Percentiles rank a stretch among this genome's conserved stretches.
Conservation (phyloP, 2,113 vertebrate species). For the Brachypodius melanocephalos region DNA sequence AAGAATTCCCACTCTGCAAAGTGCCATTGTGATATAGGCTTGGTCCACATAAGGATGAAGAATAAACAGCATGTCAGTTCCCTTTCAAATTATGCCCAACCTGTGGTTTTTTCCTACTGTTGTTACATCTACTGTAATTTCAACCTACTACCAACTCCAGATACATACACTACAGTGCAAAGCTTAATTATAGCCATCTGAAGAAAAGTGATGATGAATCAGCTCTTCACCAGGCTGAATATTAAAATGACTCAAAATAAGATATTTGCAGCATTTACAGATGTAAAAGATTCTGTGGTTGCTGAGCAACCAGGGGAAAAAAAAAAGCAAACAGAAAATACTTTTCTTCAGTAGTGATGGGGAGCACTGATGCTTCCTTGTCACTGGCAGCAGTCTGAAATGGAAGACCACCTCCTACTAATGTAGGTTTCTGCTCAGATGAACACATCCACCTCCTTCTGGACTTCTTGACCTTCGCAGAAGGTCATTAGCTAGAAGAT, state of each 20-base stretch:
- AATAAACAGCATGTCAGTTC: background rate
- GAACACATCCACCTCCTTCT: background rate
- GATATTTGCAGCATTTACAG: slow-evolving; percentile 54
- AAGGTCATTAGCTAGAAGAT: background rate
- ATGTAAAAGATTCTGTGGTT: slow-evolving; percentile 63
- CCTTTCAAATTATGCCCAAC: background rate
- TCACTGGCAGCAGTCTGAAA: background rate
- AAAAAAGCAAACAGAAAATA: slow-evolving; percentile 53
- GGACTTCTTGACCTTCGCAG: background rate
- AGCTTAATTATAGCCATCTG: slow-evolving; percentile 60
- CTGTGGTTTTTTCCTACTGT: background rate
- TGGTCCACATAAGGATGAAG: background rate
- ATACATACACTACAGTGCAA: background rate
- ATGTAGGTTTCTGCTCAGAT: background rate
- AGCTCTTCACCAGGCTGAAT: slow-evolving; percentile 41
- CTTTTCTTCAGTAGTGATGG: background rate
- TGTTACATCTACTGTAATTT: background rate
- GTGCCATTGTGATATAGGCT: background rate
- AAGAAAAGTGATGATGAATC: slow-evolving; percentile 58
- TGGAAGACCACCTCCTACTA: background rate
- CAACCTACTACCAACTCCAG: background rate
- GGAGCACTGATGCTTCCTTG: background rate
- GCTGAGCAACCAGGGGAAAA: slow-evolving; percentile 70
- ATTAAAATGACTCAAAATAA: slow-evolving; percentile 59
- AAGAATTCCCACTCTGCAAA: background rate